phyloP scores from a whole-genome alignment of 1,140 invertebrate species.

The Globodera rostochiensis region DNA sequence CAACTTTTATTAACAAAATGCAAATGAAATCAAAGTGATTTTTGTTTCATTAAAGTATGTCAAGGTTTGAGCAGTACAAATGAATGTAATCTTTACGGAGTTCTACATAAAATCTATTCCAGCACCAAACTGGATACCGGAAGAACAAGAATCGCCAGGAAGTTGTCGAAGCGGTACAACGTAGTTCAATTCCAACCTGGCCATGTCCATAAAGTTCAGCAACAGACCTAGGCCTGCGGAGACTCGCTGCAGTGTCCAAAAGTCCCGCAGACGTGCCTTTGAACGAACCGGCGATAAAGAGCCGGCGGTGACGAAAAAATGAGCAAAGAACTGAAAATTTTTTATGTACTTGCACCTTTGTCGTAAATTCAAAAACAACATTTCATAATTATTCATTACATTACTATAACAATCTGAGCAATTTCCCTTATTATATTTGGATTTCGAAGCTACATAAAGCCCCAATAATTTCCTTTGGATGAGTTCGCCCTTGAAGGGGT shows the following conservation, averaged over 20 bases:
- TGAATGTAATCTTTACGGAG: background rate
- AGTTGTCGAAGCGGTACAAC: slow-evolving; percentile 56
- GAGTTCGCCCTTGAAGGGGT: background rate
- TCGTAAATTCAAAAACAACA: too few species aligned
- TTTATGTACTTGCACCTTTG: too few species aligned
- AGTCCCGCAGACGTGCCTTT: slow-evolving; percentile 41
- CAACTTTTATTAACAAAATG: background rate
- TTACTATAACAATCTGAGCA: too few species aligned
- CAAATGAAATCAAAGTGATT: background rate
- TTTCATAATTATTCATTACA: too few species aligned
- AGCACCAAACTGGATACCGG: slow-evolving; percentile 59
- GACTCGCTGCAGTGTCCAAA: slow-evolving; percentile 49
- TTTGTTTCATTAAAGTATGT: background rate
- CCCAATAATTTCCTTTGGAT: too few species aligned
- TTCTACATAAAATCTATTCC: slow-evolving; percentile 58
- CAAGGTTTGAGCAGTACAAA: slow-evolving; percentile 17
- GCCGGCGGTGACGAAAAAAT: slow-evolving; percentile 57
- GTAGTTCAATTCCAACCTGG: slow-evolving; percentile 63
- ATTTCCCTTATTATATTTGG: too few species aligned
- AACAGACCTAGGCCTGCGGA: slow-evolving; percentile 55
- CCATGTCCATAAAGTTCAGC: slow-evolving; percentile 52
- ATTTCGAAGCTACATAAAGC: too few species aligned
- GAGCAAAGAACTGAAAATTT: slow-evolving; percentile 52
- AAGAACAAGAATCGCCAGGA: slow-evolving; percentile 43
- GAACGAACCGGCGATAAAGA: slow-evolving; percentile 49